Conservation (phyloP, 2,888 invertebrate genomes). For the Ophion ventricosus region DNA sequence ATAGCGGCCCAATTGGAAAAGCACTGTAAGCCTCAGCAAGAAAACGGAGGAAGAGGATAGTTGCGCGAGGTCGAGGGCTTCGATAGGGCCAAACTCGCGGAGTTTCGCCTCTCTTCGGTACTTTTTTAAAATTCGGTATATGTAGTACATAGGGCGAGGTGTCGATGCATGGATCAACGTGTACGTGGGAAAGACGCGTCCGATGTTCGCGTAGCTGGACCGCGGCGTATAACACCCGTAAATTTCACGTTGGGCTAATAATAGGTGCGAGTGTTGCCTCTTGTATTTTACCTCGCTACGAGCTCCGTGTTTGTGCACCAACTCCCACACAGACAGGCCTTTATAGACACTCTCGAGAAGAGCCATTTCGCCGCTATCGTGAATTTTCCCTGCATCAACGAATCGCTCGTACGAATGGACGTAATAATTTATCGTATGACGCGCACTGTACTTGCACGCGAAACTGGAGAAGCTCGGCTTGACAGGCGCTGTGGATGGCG, state of each 20-base stretch:
- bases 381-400: conserved; percentile 40
- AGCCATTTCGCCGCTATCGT: conserved; percentile 35
- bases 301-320: background rate
- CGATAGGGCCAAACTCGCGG: background rate
- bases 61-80: background rate
- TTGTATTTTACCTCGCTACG: conserved; percentile 14
- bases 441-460: background rate
- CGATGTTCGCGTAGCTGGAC: conserved; percentile 26
- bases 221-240: conserved; percentile 28
- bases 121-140: background rate
- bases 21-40: background rate
- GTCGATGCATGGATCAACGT: background rate
- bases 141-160: background rate
- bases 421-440: conserved; percentile 32
- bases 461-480: conserved; percentile 1
- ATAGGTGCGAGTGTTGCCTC: conserved; percentile 47
- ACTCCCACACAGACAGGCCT: background rate
- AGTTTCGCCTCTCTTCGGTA: background rate
- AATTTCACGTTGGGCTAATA: conserved; percentile 54
- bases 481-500: background rate
- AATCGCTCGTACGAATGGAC: conserved; percentile 12
- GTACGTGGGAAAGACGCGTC: conserved; percentile 13
- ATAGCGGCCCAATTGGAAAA: background rate
- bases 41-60: background rate
- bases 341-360: conserved; percentile 9